Evolutionary conservation across 2,797 vertebrate species (phyloP), one percentile per base, ranked within the genome.

Genomic region (Thripadectes ignobilis): DNA sequence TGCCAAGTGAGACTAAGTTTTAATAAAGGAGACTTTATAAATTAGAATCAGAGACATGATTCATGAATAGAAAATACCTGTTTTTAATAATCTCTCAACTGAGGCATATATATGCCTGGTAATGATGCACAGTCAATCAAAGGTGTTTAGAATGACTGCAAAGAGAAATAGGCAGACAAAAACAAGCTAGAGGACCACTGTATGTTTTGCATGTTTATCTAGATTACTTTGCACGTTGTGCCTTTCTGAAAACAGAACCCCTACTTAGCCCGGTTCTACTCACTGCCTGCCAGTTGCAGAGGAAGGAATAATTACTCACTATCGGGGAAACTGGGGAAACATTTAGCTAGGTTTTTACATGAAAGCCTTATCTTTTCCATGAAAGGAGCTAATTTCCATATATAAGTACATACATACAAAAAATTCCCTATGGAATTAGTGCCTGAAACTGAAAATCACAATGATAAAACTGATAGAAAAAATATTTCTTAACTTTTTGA

Each of bases 11-110:
- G 30, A 81, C 24, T 51, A 78, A 69, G 66, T 39, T 77, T 80
- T 71, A 85, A 88, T 81, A 90, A 92, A 67, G 34, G 10, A 74
- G 13, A 39, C 24, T 78, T 84, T 34, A 57, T 21, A 74, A 92
- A 75, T 52, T 61, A 54, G 61, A 94, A 61, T 41, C 34, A 71
- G 58, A 84, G 17, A 46, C 7, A 49, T 8, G 62, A 32, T 30
- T 61, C 7, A n/a, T 43, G 34, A 88, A 61, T 12, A 81, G 34
- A 61, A 92, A 80, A 83, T 12, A 57, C 4, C 32, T 29, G n/a
- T 10, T 43, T 86, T 87, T 58, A 84, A 92, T 49, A 62, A 75
- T 34, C 55, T 61, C 38, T 92, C 65, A 62, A 10, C 22, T 59
- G 55, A 69, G 61, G 13, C 32, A 32, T 13, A 12, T 14, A 39